These are phyloP conservation scores for Pedionomus torquatus DNA, from an alignment of 2,113 vertebrate genomes.

Conservation along the genomic window DNA sequence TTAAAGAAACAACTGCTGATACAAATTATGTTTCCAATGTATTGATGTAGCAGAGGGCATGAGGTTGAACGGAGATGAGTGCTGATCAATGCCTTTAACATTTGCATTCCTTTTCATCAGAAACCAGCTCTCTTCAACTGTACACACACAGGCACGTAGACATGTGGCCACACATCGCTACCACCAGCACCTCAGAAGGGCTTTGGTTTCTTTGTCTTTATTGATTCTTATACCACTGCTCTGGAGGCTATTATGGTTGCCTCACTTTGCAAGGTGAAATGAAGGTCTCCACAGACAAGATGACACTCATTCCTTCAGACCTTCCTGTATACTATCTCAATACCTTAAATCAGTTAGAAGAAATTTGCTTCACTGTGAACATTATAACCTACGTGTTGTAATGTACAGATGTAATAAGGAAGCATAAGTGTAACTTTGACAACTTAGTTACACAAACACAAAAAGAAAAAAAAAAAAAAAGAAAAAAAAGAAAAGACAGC, in stretches of 20 bases:
- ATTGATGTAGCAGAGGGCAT: slow-evolving; percentile 78
- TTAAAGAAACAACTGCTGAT: slow-evolving; percentile 96
- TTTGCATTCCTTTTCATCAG: slow-evolving; percentile 87
- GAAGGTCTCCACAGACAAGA: slow-evolving; percentile 63
- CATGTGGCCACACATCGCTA: background rate
- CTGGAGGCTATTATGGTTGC: slow-evolving; percentile 61
- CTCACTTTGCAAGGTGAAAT: slow-evolving; percentile 82
- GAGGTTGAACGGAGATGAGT: slow-evolving; percentile 69
- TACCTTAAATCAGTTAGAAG: slow-evolving; percentile 53
- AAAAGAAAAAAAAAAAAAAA: slow-evolving; percentile 74
- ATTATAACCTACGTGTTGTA: slow-evolving; percentile 26
- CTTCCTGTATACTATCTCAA: slow-evolving; percentile 18
- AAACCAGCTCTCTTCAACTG: background rate
- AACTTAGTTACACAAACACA: slow-evolving; percentile 72
- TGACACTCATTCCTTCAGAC: slow-evolving; percentile 33
- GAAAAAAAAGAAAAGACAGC: slow-evolving; percentile 63
- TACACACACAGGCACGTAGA: background rate
- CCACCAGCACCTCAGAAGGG: slow-evolving; percentile 49
- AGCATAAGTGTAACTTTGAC: slow-evolving; percentile 48
- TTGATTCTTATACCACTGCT: slow-evolving; percentile 68
- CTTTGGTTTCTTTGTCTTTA: slow-evolving; percentile 75
- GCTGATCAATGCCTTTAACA: slow-evolving; percentile 81
- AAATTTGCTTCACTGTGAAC: background rate
- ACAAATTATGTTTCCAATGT: slow-evolving; percentile 93
- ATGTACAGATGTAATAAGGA: slow-evolving; percentile 79